Evolutionary conservation across 2,888 invertebrate genomes (phyloP).

Genomic region (Lasiommata megera): DNA sequence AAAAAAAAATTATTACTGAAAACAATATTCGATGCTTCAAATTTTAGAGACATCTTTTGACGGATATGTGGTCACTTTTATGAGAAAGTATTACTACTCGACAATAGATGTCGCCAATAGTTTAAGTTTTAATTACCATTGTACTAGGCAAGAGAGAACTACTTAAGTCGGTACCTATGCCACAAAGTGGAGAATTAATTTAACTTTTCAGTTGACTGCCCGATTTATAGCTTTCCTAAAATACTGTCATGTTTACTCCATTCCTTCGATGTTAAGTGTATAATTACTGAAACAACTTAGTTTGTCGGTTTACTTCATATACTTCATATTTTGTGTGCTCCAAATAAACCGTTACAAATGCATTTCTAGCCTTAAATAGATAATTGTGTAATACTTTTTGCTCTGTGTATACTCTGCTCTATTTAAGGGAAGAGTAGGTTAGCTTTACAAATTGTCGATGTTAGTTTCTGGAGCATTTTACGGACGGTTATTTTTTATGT

Average conservation of each 20-base stretch:
- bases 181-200: conserved; percentile 39
- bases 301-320: not conserved
- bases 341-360: conserved; percentile 28
- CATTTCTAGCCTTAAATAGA: conserved; percentile 25
- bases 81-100: conserved; percentile 34
- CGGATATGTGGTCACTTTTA: not conserved
- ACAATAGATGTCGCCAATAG: conserved; percentile 43
- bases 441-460: conserved; percentile 9
- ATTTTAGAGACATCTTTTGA: not conserved
- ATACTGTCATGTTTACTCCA: conserved; percentile 49
- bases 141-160: not conserved
- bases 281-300: conserved; percentile 36
- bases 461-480: conserved; percentile 7
- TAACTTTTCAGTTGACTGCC: conserved; percentile 51
- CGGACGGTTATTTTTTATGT: not conserved
- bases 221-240: conserved; percentile 52
- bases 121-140: not conserved
- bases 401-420: conserved; percentile 14
- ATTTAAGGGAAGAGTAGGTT: conserved; percentile 19
- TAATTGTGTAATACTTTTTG: conserved; percentile 25
- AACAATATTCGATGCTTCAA: not conserved
- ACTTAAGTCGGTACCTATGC: conserved; percentile 26
- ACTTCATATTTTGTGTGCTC: conserved; percentile 21
- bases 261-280: conserved; percentile 41
- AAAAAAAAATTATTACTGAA: too few relatives aligned